Conservation (phyloP, 1,140 invertebrate species). For the Zaprionus africanus region DNA sequence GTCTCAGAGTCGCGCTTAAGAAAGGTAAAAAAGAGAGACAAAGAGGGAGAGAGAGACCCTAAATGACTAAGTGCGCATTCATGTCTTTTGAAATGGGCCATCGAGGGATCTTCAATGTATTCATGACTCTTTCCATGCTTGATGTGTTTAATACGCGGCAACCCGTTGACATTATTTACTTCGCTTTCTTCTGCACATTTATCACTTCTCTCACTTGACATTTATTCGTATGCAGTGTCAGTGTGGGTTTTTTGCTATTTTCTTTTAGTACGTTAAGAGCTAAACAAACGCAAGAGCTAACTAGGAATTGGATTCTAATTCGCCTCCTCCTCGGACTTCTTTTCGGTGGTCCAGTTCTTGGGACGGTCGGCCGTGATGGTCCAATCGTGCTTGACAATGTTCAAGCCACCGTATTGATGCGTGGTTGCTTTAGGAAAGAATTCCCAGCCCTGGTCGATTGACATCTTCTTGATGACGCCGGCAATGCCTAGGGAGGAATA, state of each 20-base stretch:
- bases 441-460: slow-evolving; percentile 85
- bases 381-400: slow-evolving; percentile 76
- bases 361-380: slow-evolving; percentile 81
- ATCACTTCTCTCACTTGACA: slow-evolving; percentile 58
- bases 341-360: slow-evolving; percentile 67
- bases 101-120: slow-evolving; percentile 46
- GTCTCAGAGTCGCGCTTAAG: slow-evolving; percentile 47
- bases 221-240: slow-evolving; percentile 42
- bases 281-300: slow-evolving; percentile 43
- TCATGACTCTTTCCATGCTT: slow-evolving; percentile 61
- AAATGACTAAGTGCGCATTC: slow-evolving; percentile 78
- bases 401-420: slow-evolving; percentile 63
- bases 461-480: slow-evolving; percentile 87
- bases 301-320: slow-evolving; percentile 31
- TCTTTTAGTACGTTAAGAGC: slow-evolving; percentile 45
- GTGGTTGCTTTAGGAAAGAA: slow-evolving; percentile 84
- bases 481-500: slow-evolving; percentile 77
- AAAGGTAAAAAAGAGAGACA: slow-evolving; percentile 45
- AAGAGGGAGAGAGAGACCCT: slow-evolving; percentile 62
- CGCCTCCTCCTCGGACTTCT: slow-evolving; percentile 28
- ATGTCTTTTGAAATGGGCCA: slow-evolving; percentile 74
- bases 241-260: slow-evolving; percentile 6
- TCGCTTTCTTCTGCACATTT: slow-evolving; percentile 38
- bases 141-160: slow-evolving; percentile 48
- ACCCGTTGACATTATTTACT: slow-evolving; percentile 58